Evolutionary conservation across 2,113 vertebrate genomes (phyloP), one percentile per base, ranked within the genome.

Genomic region (Peromyscus leucopus): DNA sequence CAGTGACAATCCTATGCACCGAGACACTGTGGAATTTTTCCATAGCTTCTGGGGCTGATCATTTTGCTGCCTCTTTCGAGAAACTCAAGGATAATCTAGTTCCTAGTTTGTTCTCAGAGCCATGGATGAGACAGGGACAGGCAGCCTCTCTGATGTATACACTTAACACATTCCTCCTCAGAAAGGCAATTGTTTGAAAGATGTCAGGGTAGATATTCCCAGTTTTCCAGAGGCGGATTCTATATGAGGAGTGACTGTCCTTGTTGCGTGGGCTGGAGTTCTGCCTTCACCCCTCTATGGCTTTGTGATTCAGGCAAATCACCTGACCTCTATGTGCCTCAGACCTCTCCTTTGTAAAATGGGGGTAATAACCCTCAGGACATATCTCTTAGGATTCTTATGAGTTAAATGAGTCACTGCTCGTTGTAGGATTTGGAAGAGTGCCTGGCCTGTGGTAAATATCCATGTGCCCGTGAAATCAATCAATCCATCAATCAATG

Each of bases 311-410:
- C 59, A 26, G 36, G 76, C 8, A 76, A 93, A 82, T 91, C 67
- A 10, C 10, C 89, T 86, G 72, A 86, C 28, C 17, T 72, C 46
- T 7, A 21, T 51, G 5, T 48, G 46, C 7, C 57, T 91, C 76
- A 1, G 22, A 63, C 95, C 83, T 76, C 33, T 93, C 78, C 61
- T 46, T 61, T 89, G 5, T 93, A 83, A 94, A 91, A 85, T 61
- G 83, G 11, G 48, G 26, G 1, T 72, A 19, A 93, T n/a, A 24
- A 86, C 59, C 9, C 2, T 22, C 3, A 86, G 51, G 46, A 13
- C 65, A 46, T 46, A 22, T 26, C 48, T 92, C 42, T 39, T n/a
- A 67, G 11, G 69, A 93, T 39, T 96, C 87, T 76, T 39, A 33
- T 11, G 65, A 84, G 17, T 36, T 46, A 69, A 89, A 42, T 7